Base-by-base conservation (phyloP, 1,140 invertebrate species). In the Coelopa frigida region DNA sequence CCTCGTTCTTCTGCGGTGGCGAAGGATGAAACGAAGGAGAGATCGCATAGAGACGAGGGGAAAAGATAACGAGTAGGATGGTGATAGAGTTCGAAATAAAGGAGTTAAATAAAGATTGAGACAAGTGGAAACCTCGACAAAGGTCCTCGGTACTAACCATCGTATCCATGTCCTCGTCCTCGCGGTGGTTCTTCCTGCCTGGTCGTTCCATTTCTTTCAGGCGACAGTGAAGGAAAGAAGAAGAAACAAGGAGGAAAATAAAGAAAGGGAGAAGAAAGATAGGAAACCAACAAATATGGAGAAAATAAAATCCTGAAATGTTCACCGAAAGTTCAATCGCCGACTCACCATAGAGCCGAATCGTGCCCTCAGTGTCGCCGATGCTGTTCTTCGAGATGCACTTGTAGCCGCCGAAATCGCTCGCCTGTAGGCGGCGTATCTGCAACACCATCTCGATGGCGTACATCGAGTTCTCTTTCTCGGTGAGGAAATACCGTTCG, bases 301-400 rank as follows among this genome's bases (percentile, higher is more conserved):
- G 18, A 36, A 7, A 10, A 4, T 21, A 22, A 38, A 38, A 17
- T 38, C 24, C 2, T 5, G 2, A 36, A 36, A 36, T 8, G 18
- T 36, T 8, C n/a, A 36, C n/a, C 18, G 14, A 14, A 8, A 6
- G 12, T 6, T 36, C 12, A 8, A 36, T 8, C 3, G 3, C 15
- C 10, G 17, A 72, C 81, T 81, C 73, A 94, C 90, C 87, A 61
- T 91, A 91, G 32, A 94, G 75, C 51, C 86, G 77, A 59, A 94
- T 91, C 51, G 82, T 85, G 35, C 87, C 87, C 60, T 89, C 86
- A 12, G 89, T 89, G 50, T 85, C 86, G 3, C 90, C 90, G 46
- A 94, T 84, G 24, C 84, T 87, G 72, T 94, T 95, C 68, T 91
- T 89, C 14, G 89, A 91, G 50, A 92, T 89, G 71, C 91, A 95